These are phyloP conservation scores for Drosophila bocqueti DNA, from an alignment of 1,140 invertebrate genomes.

Conservation along the genomic window DNA sequence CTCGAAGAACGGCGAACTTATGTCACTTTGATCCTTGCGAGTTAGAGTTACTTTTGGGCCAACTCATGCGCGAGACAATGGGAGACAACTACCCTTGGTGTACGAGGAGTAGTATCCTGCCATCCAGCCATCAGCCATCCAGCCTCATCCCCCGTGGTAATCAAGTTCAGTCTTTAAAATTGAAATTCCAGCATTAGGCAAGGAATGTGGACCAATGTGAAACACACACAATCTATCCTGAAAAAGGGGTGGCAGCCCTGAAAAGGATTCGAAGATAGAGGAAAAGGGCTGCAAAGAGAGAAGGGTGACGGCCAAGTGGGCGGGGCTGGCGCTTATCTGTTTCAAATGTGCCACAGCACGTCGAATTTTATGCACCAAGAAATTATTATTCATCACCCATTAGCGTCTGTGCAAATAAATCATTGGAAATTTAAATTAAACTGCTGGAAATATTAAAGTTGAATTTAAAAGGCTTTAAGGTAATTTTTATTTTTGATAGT, in stretches of 20 bases:
- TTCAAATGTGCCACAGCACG: constrained; percentile 58
- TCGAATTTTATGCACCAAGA: constrained; percentile 35
- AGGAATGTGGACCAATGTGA: constrained; percentile 61
- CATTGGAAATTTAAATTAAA: constrained; percentile 18
- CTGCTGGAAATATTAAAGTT: background rate
- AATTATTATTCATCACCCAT: constrained; percentile 42
- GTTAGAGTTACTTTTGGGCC: constrained; percentile 61
- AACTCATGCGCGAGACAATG: constrained; percentile 73
- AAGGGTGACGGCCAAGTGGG: background rate
- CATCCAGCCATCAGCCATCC: no score
- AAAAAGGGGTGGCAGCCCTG: constrained; percentile 23
- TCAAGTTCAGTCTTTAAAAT: constrained; percentile 83
- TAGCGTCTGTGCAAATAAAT: constrained; percentile 34
- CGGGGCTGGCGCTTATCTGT: constrained; percentile 47
- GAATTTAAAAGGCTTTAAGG: background rate
- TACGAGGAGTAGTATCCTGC: background rate
- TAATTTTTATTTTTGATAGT: no score
- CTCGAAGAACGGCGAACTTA: constrained; percentile 55
- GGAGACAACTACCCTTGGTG: constrained; percentile 44
- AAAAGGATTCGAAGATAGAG: constrained; percentile 24
- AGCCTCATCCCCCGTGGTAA: constrained; percentile 41
- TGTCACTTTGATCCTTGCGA: constrained; percentile 77
- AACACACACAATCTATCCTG: constrained; percentile 40
- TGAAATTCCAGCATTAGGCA: constrained; percentile 78
- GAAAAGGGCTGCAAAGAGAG: background rate